phyloP scores from a whole-genome alignment of 1,140 invertebrate species.

The Drosophila persimilis region DNA sequence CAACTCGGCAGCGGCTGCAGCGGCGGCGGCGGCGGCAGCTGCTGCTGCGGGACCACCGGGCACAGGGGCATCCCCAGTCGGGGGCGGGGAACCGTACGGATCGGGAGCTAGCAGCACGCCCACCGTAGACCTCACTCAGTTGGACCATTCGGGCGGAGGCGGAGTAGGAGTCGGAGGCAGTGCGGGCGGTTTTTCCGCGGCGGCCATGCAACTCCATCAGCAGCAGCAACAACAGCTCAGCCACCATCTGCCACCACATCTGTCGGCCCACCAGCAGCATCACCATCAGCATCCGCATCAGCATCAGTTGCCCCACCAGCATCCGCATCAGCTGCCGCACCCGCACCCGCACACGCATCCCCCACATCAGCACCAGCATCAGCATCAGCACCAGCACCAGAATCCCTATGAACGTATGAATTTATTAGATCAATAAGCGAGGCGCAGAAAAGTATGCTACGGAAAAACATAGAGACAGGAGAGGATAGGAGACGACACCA shows the following conservation, averaged over 20 bases:
- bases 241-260: slow-evolving; percentile 36
- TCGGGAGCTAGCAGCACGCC: slow-evolving; percentile 41
- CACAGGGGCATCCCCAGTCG: slow-evolving; percentile 4
- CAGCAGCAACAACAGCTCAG: slow-evolving; percentile 1
- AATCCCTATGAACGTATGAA: slow-evolving; percentile 78
- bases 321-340: slow-evolving; percentile 39
- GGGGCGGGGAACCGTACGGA: slow-evolving; percentile 11
- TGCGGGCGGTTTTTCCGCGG: neutral
- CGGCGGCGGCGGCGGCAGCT: slow-evolving; percentile 54
- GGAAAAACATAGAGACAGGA: slow-evolving; percentile 7
- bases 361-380: slow-evolving; percentile 34
- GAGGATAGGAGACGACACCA: slow-evolving; percentile 4
- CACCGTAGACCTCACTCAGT: slow-evolving; percentile 73
- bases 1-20: slow-evolving; percentile 70
- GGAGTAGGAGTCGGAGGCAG: slow-evolving; percentile 7
- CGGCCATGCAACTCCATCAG: no score
- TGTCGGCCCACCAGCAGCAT: slow-evolving; percentile 51
- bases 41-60: slow-evolving; percentile 28
- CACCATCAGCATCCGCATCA: slow-evolving; percentile 47
- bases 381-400: slow-evolving; percentile 52
- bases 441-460: slow-evolving; percentile 46
- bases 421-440: slow-evolving; percentile 76
- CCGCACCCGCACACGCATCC: slow-evolving; percentile 32
- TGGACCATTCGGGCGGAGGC: slow-evolving; percentile 47
- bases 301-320: slow-evolving; percentile 15